Evolutionary conservation across 2,888 invertebrate species (phyloP), one percentile per base, ranked within the genome.

Genomic region (Schrankia costaestrigalis): DNA sequence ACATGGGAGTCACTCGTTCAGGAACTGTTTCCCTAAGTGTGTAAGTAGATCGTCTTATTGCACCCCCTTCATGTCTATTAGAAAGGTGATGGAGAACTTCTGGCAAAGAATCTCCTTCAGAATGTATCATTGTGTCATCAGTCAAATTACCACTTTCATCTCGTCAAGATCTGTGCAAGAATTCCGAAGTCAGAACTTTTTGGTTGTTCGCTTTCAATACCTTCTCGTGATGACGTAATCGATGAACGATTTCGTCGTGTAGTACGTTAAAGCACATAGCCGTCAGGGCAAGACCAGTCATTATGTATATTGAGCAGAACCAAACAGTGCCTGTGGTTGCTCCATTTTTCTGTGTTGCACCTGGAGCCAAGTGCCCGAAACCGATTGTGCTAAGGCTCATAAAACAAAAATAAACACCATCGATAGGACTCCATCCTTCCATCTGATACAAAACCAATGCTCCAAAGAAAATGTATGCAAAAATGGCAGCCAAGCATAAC

Each of bases 321-420:
- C 96, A 96, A 46, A 95, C 91, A 14, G 95, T 95, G 17, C 92
- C 91, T 35, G 89, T 84, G 0, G 88, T 86, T 0, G 88, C 87
- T 1, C 82, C 79, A 33, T 85, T 86, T 43, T 75, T 86, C 35
- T 86, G 86, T 2, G 87, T 85, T 1, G 86, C 83, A 1, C 95
- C 95, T 6, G 95, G 95, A 31, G 95, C 91, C 81, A 95, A 90
- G 70, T 96, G 95, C 12, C 95, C 96, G 63, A 96, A 96, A 7
- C 97, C 97, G 63, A 96, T 96, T 10, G 97, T 97, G 60, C 95
- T 96, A 58, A 97, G 90, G 67, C 96, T 96, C 93, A 97, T 97
- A 80, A 98, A 98, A 81, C 97, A 97, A 80, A 97, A 98, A 80
- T 95, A 98, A 60, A 96, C 92, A 34, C 95, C 95, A 68, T 97